Percentiles rank a stretch among this genome's conserved stretches.
Conservation (phyloP, 2,113 vertebrate species). For the Cyprinodon tularosa region DNA sequence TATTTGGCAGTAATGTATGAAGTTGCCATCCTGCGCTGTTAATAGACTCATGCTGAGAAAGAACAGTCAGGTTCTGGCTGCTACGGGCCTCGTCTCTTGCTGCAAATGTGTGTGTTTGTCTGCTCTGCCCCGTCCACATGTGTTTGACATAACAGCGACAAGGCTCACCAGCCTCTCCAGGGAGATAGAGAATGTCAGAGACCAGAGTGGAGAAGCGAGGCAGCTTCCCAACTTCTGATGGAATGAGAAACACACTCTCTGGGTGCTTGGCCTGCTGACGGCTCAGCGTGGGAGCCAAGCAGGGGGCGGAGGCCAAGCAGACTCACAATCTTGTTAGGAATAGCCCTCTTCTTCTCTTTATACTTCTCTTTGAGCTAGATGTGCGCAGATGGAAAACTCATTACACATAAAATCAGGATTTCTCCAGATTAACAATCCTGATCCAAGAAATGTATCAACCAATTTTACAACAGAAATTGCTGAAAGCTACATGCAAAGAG, state of each 20-base stretch:
- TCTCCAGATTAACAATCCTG: constrained; percentile 12
- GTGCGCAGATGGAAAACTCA: constrained; percentile 13
- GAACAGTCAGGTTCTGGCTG: constrained; percentile 41
- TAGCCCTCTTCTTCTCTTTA: constrained; percentile 37
- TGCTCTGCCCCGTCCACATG: constrained; percentile 73
- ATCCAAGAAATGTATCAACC: constrained; percentile 36
- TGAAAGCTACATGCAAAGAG: constrained; percentile 24
- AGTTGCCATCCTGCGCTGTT: constrained; percentile 46
- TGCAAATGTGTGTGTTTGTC: constrained; percentile 8
- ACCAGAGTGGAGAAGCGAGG: constrained; percentile 65
- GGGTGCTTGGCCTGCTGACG: constrained; percentile 63
- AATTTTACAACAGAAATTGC: constrained; percentile 34
- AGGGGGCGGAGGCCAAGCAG: constrained; percentile 67
- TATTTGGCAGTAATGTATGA: constrained; percentile 24
- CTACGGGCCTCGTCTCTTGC: constrained; percentile 28
- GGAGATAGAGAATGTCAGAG: constrained; percentile 81
- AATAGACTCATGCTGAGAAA: constrained; percentile 60
- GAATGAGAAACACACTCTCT: constrained; percentile 78
- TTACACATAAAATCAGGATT: neutral
- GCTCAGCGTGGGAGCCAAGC: constrained; percentile 78
- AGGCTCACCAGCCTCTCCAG: constrained; percentile 76
- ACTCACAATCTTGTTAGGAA: constrained; percentile 67
- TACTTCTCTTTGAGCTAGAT: constrained; percentile 17
- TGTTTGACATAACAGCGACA: constrained; percentile 86
- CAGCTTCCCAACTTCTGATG: constrained; percentile 83